A percentile compares a stretch with the other conserved stretches of the same genome.
Evolutionary conservation across 37 sponge, comb jelly and placozoan genomes (phyloP).

Genomic region (Diacarnus erythraeanus): DNA sequence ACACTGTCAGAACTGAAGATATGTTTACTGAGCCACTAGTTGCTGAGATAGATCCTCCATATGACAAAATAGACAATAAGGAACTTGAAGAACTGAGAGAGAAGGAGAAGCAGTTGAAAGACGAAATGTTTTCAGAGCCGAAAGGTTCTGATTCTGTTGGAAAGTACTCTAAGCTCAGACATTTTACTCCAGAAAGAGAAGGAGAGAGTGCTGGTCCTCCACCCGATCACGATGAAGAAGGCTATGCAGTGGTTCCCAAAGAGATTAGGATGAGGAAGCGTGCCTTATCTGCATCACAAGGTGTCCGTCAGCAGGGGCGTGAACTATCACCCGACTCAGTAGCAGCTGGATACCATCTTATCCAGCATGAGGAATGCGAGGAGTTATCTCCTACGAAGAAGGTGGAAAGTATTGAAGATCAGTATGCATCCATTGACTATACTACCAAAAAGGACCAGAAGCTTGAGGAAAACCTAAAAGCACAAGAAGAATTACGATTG

Average conservation of each 20-base stretch:
- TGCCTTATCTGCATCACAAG: conserved; percentile 40
- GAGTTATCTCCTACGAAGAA: not conserved
- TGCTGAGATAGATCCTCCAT: conserved; percentile 24
- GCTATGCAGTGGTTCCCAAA: conserved; percentile 62
- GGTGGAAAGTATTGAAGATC: not conserved
- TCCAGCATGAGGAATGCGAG: not conserved
- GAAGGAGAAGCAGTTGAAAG: not conserved
- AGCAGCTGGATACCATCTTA: not conserved
- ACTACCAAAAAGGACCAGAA: not conserved
- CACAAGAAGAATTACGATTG: not conserved
- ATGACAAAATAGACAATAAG: conserved; percentile 30
- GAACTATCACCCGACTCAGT: not conserved
- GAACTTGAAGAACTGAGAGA: not conserved
- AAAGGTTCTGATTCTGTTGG: not conserved
- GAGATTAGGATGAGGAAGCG: conserved; percentile 54
- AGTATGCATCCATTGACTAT: conserved; percentile 34
- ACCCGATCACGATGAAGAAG: conserved; percentile 55
- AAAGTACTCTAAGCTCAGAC: not conserved
- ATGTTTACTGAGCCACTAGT: not conserved
- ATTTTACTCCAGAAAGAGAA: not conserved
- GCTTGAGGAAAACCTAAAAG: not conserved
- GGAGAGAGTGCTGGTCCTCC: not conserved
- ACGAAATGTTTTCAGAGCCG: not conserved
- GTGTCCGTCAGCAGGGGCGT: not conserved
- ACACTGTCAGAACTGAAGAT: conserved; percentile 46